Percentiles rank a stretch among this genome's conserved stretches.
Evolutionary conservation across 2,113 vertebrate species (phyloP).

Genomic region (Ammodytes marinus): DNA sequence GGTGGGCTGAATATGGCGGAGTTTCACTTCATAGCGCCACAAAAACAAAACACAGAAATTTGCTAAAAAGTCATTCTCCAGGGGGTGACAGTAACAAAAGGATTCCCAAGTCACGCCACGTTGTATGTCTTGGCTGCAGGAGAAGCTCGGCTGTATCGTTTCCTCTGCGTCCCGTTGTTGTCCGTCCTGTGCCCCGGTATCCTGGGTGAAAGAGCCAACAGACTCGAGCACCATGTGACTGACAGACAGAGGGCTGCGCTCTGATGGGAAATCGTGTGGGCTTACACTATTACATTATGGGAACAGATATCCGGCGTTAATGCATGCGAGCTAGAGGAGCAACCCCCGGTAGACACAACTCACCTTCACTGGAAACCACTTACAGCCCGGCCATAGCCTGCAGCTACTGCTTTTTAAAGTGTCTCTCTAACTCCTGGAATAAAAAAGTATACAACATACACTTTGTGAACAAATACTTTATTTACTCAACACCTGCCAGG

Average conservation of each 20-base stretch:
- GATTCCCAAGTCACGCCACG: not conserved
- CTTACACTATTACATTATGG: constrained; percentile 70
- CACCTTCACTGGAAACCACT: constrained; percentile 23
- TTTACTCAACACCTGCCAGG: constrained; percentile 74
- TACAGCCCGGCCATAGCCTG: not conserved
- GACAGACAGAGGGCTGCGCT: constrained; percentile 72
- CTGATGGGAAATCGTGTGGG: constrained; percentile 75
- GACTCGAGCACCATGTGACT: constrained; percentile 75
- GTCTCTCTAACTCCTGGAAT: not conserved
- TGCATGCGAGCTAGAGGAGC: constrained; percentile 44
- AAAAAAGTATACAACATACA: not conserved
- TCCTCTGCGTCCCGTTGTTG: constrained; percentile 9
- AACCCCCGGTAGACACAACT: constrained; percentile 29
- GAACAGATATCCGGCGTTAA: constrained; percentile 71
- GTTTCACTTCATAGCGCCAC: constrained; percentile 66
- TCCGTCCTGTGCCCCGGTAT: constrained; percentile 37
- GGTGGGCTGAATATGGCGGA: constrained; percentile 80
- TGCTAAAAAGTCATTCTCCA: not conserved
- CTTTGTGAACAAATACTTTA: constrained; percentile 75
- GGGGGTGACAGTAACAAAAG: too few relatives aligned
- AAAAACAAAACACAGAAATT: not conserved
- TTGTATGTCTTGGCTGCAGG: not conserved
- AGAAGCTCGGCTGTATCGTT: not conserved
- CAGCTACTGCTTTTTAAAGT: too few relatives aligned
- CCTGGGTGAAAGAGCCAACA: constrained; percentile 24